Conservation (phyloP, 2,797 vertebrate genomes). For the Hydrophis major region DNA sequence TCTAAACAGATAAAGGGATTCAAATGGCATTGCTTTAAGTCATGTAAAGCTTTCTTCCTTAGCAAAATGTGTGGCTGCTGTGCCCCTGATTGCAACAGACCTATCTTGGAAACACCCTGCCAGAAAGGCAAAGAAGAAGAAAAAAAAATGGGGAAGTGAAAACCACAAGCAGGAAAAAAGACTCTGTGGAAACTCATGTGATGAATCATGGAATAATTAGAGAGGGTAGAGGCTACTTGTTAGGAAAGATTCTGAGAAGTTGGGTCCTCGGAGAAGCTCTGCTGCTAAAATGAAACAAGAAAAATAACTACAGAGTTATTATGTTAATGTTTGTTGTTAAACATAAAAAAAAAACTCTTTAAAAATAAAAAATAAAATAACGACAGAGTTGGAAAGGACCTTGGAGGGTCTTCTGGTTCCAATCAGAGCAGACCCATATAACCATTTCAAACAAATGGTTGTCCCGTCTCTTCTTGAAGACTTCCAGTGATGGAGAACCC, state of each 20-base stretch:
- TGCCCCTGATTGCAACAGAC: not conserved
- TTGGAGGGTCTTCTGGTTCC: not conserved
- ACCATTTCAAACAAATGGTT: not conserved
- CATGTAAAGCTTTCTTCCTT: not conserved
- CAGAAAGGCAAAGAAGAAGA: not conserved
- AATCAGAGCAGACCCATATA: not conserved
- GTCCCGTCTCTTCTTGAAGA: not conserved
- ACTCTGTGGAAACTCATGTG: conserved; percentile 19
- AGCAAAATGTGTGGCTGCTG: not conserved
- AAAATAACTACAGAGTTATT: not conserved
- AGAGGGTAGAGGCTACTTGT: not conserved
- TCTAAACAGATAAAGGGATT: not conserved
- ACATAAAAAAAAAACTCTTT: no score
- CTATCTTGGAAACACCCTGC: not conserved
- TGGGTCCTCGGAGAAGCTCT: not conserved
- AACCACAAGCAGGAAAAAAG: conserved; percentile 32
- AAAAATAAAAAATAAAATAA: no score
- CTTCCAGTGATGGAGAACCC: not conserved
- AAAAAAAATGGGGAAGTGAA: conserved; percentile 57
- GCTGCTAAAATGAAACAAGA: not conserved
- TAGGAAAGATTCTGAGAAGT: not conserved
- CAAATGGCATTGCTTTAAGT: not conserved
- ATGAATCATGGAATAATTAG: not conserved
- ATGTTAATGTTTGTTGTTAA: no score
- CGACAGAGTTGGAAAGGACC: not conserved